These are phyloP conservation scores for Natrix natrix DNA, from an alignment of 2,797 vertebrate genomes.

Conservation along the genomic window DNA sequence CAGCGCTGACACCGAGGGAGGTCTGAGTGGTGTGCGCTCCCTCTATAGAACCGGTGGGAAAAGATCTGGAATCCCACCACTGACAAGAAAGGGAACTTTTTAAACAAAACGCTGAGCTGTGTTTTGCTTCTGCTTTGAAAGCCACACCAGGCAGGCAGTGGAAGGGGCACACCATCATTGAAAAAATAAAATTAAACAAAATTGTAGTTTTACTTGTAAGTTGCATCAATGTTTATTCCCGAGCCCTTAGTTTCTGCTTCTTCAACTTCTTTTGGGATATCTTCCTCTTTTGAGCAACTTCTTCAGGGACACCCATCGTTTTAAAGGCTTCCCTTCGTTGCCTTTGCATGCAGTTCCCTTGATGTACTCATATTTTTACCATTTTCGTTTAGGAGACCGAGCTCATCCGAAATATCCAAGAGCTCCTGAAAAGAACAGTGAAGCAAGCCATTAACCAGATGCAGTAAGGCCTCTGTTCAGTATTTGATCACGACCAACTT, in stretches of 20 bases:
- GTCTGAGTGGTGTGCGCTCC: too few relatives aligned
- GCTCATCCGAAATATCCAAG: constrained; percentile 85
- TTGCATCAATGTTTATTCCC: constrained; percentile 76
- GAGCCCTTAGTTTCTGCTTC: constrained; percentile 96
- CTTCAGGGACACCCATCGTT: too few relatives aligned
- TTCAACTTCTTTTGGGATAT: constrained; percentile 88
- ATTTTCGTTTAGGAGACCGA: constrained; percentile 81
- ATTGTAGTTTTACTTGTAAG: constrained; percentile 72
- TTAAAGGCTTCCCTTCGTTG: background rate
- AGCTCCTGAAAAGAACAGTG: constrained; percentile 85
- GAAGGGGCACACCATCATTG: background rate
- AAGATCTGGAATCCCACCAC: too few relatives aligned
- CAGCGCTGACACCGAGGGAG: too few relatives aligned
- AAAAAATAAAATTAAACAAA: too few relatives aligned
- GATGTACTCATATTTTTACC: background rate
- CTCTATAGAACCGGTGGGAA: too few relatives aligned
- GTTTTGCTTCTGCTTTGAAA: background rate
- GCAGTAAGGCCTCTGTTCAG: constrained; percentile 68
- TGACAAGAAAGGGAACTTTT: background rate
- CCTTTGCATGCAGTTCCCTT: background rate
- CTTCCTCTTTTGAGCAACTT: constrained; percentile 43
- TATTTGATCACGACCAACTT: background rate
- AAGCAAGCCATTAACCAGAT: constrained; percentile 83
- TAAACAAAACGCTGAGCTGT: background rate
- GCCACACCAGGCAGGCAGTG: too few relatives aligned